Base-by-base conservation (phyloP, 2,797 vertebrate genomes). In the Eutrigla gurnardus region DNA sequence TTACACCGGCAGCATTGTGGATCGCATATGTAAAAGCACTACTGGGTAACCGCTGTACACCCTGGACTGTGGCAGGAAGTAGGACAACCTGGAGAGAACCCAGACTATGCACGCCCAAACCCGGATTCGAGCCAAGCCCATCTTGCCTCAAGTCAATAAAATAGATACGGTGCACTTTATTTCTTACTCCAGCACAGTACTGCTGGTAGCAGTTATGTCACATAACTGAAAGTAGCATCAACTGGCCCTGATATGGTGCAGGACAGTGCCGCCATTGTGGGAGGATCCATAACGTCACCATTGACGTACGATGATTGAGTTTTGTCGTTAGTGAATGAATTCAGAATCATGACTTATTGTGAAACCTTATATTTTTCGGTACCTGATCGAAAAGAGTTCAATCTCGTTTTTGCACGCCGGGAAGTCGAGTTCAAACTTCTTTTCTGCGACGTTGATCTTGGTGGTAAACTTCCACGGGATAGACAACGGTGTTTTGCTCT, bases 401-500 rank as follows among this genome's bases (percentile, higher is more conserved):
- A 90, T 68, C 52, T 87, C 84, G 7, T 89, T 86, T 69, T 90
- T 92, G 75, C 47, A 78, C 1, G 85, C 18, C 11, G 89, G 80
- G 6, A 94, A 53, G 57, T 93, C 91, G 0, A 95, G 32, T 73
- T 93, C 88, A 65, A 92, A 93, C 67, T 84, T 89, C 58, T 58
- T 88, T 10, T 92, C 75, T 60, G 55, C 82, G 3, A 89, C 0
- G 1, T 94, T 94, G 46, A 93, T 63, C 80, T 90, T 95, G 35
- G 90, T 67, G 3, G 70, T 32, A 74, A 94, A 72, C 33, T 89
- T 91, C 93, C 93, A 94, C 0, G 94, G 95, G 45, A 95, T 9
- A 11, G 69, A 54, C 5, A 71, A 0, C 0, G 86, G 57, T 0
- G 3, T 53, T 87, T 92, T 94, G 63, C 74, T 84, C 69, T 92